Evolutionary conservation across 2,113 vertebrate species (phyloP).

Genomic region (Amphilophus citrinellus): DNA sequence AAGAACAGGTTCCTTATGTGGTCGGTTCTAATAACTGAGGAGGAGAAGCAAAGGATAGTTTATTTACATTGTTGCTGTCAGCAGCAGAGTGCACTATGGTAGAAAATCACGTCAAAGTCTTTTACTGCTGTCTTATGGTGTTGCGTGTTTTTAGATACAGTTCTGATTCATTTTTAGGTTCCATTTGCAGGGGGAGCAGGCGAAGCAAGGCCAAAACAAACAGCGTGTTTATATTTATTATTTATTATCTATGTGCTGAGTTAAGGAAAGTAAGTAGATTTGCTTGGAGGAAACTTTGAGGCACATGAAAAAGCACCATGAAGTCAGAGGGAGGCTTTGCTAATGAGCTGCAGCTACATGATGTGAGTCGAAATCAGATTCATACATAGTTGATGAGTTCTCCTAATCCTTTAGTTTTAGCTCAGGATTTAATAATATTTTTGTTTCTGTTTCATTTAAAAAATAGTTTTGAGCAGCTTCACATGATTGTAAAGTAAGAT

Average conservation of each 20-base stretch:
- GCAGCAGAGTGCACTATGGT: not conserved
- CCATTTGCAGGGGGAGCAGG: not conserved
- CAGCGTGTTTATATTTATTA: not conserved
- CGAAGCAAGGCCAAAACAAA: not conserved
- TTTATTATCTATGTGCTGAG: not conserved
- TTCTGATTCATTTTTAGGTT: not conserved
- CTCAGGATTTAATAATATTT: not conserved
- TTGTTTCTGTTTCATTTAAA: not conserved
- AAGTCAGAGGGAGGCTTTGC: conserved; percentile 18
- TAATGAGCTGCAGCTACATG: conserved; percentile 39
- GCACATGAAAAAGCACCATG: not conserved
- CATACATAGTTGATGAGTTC: conserved; percentile 15
- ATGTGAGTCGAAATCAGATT: not conserved
- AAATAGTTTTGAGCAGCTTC: not conserved
- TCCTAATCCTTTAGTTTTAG: conserved; percentile 16
- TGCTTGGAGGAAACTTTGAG: conserved; percentile 13
- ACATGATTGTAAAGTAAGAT: not conserved
- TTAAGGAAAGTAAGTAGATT: conserved; percentile 6
- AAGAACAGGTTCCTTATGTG: conserved; percentile 49
- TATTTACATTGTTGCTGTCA: not conserved
- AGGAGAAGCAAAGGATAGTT: not conserved
- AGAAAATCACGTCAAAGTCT: not conserved
- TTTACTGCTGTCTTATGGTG: not conserved
- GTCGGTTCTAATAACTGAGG: not conserved
- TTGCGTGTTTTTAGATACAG: not conserved